Evolutionary conservation across 2,888 invertebrate genomes (phyloP).

Genomic region (Neocrepidodera transversa): DNA sequence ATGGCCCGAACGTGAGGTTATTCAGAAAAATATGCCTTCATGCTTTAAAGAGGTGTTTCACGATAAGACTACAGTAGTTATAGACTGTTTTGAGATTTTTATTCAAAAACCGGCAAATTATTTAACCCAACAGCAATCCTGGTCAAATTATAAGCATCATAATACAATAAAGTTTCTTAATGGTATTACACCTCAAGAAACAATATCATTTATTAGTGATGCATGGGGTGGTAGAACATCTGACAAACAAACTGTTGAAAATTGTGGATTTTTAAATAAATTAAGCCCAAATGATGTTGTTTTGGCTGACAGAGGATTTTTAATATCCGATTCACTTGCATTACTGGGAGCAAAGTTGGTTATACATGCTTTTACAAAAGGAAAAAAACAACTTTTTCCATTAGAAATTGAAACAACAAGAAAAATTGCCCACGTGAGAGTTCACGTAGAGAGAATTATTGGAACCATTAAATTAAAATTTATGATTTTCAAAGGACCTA

Average conservation of each 20-base stretch:
- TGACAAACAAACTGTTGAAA: constrained; percentile 22
- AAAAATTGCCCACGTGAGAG: constrained; percentile 25
- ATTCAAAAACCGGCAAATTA: constrained; percentile 31
- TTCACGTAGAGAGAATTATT: constrained; percentile 26
- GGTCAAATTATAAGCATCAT: constrained; percentile 38
- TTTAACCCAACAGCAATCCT: constrained; percentile 29
- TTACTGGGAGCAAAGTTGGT: constrained; percentile 20
- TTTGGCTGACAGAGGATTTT: constrained; percentile 21
- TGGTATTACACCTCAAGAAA: constrained; percentile 33
- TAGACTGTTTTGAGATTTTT: constrained; percentile 36
- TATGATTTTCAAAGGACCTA: constrained; percentile 19
- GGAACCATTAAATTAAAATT: constrained; percentile 21
- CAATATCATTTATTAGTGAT: constrained; percentile 18
- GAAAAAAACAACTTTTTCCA: constrained; percentile 19
- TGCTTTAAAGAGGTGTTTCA: constrained; percentile 37
- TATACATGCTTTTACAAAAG: constrained; percentile 28
- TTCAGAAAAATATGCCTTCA: constrained; percentile 28
- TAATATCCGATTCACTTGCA: constrained; percentile 11
- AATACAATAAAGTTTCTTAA: constrained; percentile 37
- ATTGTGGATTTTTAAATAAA: constrained; percentile 1
- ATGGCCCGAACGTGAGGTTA: constrained; percentile 31
- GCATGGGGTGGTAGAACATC: constrained; percentile 23
- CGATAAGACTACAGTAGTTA: constrained; percentile 31
- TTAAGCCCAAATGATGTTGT: constrained; percentile 19
- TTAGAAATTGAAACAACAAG: constrained; percentile 23